Base-by-base conservation (phyloP, 2,797 vertebrate genomes). In the Microtus obscurus region DNA sequence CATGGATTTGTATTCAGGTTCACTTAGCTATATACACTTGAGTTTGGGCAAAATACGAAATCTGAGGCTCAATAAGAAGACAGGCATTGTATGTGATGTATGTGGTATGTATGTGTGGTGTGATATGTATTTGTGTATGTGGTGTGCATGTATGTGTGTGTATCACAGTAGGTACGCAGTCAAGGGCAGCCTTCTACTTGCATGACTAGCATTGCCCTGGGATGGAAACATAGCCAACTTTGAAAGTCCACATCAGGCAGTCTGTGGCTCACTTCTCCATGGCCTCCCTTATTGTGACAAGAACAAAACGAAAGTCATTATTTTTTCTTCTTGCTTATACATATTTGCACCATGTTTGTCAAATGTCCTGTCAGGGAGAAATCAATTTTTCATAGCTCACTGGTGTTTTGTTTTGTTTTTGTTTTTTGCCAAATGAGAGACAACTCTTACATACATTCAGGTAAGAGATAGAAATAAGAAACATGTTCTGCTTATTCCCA, bases 401-500 rank as follows among this genome's bases (percentile, higher is more conserved):
- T 94, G 56, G 6, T 94, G 27, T 85, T 95, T 56, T 56, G 6
- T 53, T 53, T 53, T 53, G 53, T 53, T 56, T 56, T 56, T 56
- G 5, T 56, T 6, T 92, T 97, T 95, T 71, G 97, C 89, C 76
- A 93, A 97, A 96, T 0, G 5, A 92, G 65, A 93, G 86, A 96
- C 94, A 23, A 53, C 2, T 91, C 95, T 85, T 48, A 79, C 27
- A 88, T 91, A 53, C 85, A 94, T 94, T 71, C 93, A 85, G 95
- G 86, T 96, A 93, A 77, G 86, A 94, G 34, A 74, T 96, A 87
- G 95, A 97, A 92, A 97, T 97, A 95, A 37, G 48, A 97, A 98
- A 90, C 2, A 3, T 63, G 17, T 87, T 96, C 87, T 40, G 17
- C 74, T 96, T 92, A 78, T n/a, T 96, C 6, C 40, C 87, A 12